These are phyloP conservation scores for Augiades crinisus DNA, from an alignment of 2,888 invertebrate genomes.

Conservation along the genomic window DNA sequence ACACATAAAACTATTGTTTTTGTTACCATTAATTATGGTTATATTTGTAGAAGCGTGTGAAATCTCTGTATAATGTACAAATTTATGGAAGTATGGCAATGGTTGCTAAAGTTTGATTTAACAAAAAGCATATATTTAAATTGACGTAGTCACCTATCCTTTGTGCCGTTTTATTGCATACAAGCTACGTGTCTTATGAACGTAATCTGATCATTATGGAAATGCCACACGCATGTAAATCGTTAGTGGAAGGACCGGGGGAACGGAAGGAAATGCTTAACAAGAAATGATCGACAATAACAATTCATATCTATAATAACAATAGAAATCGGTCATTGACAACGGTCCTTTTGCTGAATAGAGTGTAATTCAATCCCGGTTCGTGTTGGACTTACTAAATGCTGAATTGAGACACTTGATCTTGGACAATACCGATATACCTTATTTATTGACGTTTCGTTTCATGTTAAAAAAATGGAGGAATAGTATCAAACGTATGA, in stretches of 20 bases:
- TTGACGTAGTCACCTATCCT: neutral
- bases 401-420: constrained; percentile 16
- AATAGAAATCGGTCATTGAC: constrained; percentile 20
- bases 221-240: neutral
- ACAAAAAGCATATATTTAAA: neutral
- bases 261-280: neutral
- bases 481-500: no score
- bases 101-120: no score
- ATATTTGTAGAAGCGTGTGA: no score
- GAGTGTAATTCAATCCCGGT: constrained; percentile 18
- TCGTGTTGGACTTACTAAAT: constrained; percentile 18
- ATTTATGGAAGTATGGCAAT: neutral
- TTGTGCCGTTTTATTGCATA: neutral
- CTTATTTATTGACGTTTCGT: neutral
- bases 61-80: no score
- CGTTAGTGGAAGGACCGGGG: neutral
- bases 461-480: no score
- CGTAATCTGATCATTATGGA: neutral
- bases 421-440: neutral
- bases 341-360: constrained; percentile 17
- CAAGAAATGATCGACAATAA: neutral
- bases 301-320: neutral
- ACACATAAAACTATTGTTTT: no score
- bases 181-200: neutral
- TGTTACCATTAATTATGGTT: no score